Base-by-base conservation (phyloP, 1,140 invertebrate genomes). In the Gonioctena quinquepunctata region DNA sequence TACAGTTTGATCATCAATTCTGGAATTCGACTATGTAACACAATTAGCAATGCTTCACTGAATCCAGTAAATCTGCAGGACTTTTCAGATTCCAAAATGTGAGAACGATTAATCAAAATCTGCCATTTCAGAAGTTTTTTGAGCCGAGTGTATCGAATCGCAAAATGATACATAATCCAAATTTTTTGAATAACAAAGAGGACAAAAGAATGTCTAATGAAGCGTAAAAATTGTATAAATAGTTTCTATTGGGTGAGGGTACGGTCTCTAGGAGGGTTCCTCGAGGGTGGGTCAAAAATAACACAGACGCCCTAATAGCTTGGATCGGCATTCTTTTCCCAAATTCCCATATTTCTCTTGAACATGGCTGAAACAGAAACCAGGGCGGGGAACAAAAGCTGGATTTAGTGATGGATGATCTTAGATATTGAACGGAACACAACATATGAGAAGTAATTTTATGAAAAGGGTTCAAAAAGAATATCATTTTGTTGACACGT, bases 281-380 rank as follows among this genome's bases (percentile, higher is more conserved):
- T 59, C 56, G 56, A 59, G 56, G 56, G 56, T 59, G 56, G 56
- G 25, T 59, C 56, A 59, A 25, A 59, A 59, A 59, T 59, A 59
- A 25, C 25, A n/a, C 23, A 25, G 56, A 16, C 25, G 21, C 25
- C 25, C 56, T 59, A 59, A 59, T 59, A 23, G 56, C 16, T 54
- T 13, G 23, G 56, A 25, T 22, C n/a, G 56, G 56, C 56, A 59
- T 59, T 25, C 23, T 59, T 59, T 26, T 26, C 23, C 11, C n/a
- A 59, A 59, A 59, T 25, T 59, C 16, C 33, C 11, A 25, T 59
- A 25, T 59, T 59, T 59, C 56, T 25, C 56, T 25, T 25, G 25
- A 26, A 26, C 21, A 25, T 25, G 56, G 52, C 52, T 56, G 33
- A 42, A 42, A 42, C 16, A 13, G 33, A n/a, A 42, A 42, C 3